These are phyloP conservation scores for Onychomys leucogaster DNA, from an alignment of 2,797 vertebrate genomes.

Conservation along the genomic window DNA sequence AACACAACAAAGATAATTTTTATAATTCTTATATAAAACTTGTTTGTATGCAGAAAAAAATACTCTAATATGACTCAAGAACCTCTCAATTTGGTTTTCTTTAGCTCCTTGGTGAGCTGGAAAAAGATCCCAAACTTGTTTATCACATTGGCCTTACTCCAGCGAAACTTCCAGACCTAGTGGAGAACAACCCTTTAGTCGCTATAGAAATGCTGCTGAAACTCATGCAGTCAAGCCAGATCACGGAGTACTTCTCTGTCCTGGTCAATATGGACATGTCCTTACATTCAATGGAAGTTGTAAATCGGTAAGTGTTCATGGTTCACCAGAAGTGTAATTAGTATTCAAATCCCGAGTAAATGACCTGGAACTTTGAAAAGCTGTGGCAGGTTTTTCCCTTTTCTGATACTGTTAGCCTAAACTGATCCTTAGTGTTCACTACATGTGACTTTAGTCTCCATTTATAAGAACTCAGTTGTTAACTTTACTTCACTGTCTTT, in stretches of 20 bases:
- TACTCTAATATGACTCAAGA: conserved; percentile 25
- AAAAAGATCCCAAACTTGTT: conserved; percentile 98
- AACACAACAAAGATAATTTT: neutral
- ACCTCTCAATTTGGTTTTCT: conserved; percentile 8
- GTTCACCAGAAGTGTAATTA: neutral
- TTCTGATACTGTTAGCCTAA: neutral
- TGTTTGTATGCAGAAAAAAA: neutral
- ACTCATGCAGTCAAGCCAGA: conserved; percentile 99
- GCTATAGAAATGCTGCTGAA: conserved; percentile 99
- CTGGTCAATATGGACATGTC: conserved; percentile 99
- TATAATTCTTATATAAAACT: conserved; percentile 3
- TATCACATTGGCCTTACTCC: conserved; percentile 98
- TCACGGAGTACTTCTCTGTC: conserved; percentile 98
- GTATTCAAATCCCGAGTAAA: neutral
- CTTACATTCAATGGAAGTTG: conserved; percentile 99
- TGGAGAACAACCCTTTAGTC: conserved; percentile 99
- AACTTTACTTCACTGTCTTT: neutral
- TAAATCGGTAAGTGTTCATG: conserved; percentile 93
- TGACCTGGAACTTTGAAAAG: neutral
- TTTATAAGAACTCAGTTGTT: neutral
- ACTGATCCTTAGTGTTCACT: neutral
- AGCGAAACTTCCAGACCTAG: conserved; percentile 96
- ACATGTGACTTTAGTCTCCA: neutral
- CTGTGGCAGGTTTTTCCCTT: neutral
- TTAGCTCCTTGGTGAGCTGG: conserved; percentile 96